phyloP scores from a whole-genome alignment of 2,888 invertebrate species.

The Thymelicus acteon region DNA sequence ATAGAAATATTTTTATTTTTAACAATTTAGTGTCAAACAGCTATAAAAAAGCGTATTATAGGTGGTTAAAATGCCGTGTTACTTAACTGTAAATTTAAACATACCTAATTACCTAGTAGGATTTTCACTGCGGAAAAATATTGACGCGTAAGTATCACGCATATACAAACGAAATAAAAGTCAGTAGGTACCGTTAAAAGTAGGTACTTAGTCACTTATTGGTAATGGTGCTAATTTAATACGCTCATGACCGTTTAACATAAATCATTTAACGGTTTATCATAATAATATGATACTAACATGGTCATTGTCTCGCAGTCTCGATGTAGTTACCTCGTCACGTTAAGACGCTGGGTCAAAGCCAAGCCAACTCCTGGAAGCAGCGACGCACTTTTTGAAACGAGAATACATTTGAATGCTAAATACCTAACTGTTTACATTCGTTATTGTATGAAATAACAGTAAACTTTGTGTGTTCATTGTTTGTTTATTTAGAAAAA shows the following conservation, averaged over 20 bases:
- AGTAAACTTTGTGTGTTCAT: constrained; percentile 14
- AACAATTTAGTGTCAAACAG: no score
- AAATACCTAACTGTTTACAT: background rate
- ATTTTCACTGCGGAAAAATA: background rate
- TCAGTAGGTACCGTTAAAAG: no score
- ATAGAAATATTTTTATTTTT: no score
- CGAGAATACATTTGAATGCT: constrained; percentile 17
- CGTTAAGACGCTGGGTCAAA: constrained; percentile 13
- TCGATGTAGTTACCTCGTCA: constrained; percentile 6
- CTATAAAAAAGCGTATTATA: no score
- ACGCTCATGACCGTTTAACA: background rate
- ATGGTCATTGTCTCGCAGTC: constrained; percentile 4
- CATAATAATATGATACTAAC: background rate
- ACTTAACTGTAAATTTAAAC: no score
- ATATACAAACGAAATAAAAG: no score
- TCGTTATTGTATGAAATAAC: background rate
- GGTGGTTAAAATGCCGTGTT: no score
- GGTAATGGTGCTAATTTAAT: background rate
- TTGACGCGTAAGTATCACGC: background rate
- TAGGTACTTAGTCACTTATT: background rate
- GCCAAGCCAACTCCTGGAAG: constrained; percentile 4
- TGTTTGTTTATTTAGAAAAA: background rate
- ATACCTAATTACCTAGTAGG: no score
- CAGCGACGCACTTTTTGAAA: constrained; percentile 7
- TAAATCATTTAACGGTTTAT: background rate